Conservation (phyloP, 2,113 vertebrate genomes). For the Eudyptes chrysolophus region DNA sequence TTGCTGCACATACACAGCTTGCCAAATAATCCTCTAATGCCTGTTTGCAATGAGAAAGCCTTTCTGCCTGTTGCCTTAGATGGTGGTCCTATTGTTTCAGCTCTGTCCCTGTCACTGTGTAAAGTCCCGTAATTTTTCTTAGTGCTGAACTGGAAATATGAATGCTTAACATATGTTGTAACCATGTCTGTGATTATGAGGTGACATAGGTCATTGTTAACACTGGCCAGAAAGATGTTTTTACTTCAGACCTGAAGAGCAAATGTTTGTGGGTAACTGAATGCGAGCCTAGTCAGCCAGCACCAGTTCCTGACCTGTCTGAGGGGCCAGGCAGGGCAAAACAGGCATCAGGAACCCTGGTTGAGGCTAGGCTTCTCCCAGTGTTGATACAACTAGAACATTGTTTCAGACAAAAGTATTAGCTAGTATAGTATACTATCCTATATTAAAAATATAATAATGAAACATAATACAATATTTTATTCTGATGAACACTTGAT, state of each 20-base stretch:
- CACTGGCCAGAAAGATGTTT: neutral
- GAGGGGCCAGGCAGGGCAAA: neutral
- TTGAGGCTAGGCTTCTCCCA: neutral
- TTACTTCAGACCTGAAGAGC: neutral
- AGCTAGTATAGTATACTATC: neutral
- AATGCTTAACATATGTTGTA: neutral
- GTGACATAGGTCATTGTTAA: neutral
- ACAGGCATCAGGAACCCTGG: neutral
- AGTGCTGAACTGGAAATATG: neutral
- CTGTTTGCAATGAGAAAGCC: neutral
- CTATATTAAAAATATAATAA: neutral
- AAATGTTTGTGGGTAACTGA: neutral
- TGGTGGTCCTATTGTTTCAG: neutral
- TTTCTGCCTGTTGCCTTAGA: neutral
- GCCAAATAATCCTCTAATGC: neutral
- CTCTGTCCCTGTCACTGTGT: neutral
- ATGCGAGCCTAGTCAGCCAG: neutral
- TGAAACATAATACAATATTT: neutral
- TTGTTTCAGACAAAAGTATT: neutral
- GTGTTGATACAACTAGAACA: neutral
- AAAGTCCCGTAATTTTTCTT: neutral
- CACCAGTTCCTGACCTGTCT: neutral
- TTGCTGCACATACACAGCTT: neutral
- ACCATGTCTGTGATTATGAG: neutral
- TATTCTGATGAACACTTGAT: neutral